Evolutionary conservation across 2,113 vertebrate species (phyloP).

Genomic region (Mionectes macconnelli): DNA sequence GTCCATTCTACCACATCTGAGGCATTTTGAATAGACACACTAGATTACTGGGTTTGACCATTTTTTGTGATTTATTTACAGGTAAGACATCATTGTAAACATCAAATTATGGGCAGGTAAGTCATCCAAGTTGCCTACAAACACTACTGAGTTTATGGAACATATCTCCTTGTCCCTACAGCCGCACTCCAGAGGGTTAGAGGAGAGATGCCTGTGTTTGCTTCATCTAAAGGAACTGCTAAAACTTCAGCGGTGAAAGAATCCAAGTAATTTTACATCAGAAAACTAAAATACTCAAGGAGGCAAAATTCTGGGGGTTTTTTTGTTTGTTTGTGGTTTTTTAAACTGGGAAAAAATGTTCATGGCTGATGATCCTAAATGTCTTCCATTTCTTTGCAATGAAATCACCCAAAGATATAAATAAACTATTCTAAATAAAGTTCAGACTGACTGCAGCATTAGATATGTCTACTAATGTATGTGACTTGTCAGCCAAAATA

Average conservation of each 20-base stretch:
- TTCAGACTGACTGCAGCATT: conserved; percentile 48
- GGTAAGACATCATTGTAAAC: background rate
- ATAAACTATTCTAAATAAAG: conserved; percentile 77
- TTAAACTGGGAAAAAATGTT: background rate
- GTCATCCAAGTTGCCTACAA: background rate
- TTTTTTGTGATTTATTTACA: background rate
- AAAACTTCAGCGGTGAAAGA: background rate
- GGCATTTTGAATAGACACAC: background rate
- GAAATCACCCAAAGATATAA: conserved; percentile 75
- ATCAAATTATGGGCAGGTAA: background rate
- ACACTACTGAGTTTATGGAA: background rate
- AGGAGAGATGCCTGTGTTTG: background rate
- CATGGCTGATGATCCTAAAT: background rate
- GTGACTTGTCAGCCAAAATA: conserved; percentile 75
- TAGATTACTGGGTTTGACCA: background rate
- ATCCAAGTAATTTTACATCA: background rate
- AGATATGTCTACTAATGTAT: conserved; percentile 51
- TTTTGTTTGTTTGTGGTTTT: background rate
- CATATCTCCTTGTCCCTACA: background rate
- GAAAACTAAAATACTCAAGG: background rate
- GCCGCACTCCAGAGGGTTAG: background rate
- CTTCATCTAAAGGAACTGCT: background rate
- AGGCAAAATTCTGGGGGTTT: background rate
- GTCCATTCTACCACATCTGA: background rate
- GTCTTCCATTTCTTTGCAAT: conserved; percentile 48